Conservation (phyloP, 2,888 invertebrate species). For the Luperina nickerlii region DNA sequence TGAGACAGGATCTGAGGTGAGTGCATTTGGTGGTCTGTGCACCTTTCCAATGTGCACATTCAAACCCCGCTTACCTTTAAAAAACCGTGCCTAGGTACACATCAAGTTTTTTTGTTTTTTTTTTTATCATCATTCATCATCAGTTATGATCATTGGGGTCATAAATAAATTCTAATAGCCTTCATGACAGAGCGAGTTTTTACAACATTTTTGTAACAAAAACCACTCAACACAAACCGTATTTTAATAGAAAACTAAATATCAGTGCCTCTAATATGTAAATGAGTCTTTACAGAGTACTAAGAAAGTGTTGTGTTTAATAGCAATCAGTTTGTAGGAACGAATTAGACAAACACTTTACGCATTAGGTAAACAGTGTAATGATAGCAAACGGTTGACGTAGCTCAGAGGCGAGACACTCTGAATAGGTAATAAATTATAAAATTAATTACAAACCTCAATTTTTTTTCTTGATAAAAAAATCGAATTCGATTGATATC, state of each 20-base stretch:
- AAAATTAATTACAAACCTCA: conserved; percentile 4
- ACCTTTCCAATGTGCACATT: no score
- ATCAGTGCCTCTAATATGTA: not conserved
- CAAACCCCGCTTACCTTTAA: no score
- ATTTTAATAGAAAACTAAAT: conserved; percentile 2
- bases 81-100: no score
- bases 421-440: conserved; percentile 3
- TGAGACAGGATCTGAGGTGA: no score
- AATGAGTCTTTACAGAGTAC: conserved; percentile 8
- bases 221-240: conserved; percentile 7
- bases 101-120: no score
- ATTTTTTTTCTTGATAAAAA: not conserved
- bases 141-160: not conserved
- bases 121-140: not conserved
- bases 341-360: conserved; percentile 13
- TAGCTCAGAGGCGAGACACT: not conserved
- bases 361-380: conserved; percentile 1
- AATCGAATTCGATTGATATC: no score
- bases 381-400: conserved; percentile 16
- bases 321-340: conserved; percentile 16
- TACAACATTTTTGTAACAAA: not conserved
- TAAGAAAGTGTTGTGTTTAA: conserved; percentile 15
- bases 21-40: no score
- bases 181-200: not conserved
- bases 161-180: not conserved